Conservation (phyloP, 1,140 invertebrate genomes). For the Mamestra configurata region DNA sequence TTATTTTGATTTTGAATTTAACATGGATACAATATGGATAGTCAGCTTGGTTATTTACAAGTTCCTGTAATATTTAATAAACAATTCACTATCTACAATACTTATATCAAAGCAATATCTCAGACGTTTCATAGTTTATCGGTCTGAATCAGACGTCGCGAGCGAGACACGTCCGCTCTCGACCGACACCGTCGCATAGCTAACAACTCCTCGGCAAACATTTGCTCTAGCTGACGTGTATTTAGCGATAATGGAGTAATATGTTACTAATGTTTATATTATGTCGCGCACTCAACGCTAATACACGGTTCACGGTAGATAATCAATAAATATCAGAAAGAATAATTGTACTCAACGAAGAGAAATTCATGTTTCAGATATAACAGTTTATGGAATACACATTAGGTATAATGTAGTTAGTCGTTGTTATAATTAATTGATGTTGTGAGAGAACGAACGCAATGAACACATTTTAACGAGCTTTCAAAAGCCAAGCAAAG, state of each 20-base stretch:
- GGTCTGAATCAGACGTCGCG: constrained; percentile 30
- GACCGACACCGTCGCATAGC: constrained; percentile 41
- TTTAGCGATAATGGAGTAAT: constrained; percentile 74
- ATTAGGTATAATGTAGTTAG: constrained; percentile 15
- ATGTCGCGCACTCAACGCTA: constrained; percentile 70
- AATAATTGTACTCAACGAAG: constrained; percentile 51
- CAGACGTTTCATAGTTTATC: constrained; percentile 25
- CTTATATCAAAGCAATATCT: constrained; percentile 23
- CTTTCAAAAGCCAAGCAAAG: constrained; percentile 16
- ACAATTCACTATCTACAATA: neutral
- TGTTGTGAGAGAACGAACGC: neutral
- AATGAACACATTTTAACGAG: neutral
- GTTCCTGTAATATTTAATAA: neutral
- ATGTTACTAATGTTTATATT: constrained; percentile 78
- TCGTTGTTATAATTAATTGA: constrained; percentile 24
- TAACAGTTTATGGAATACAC: constrained; percentile 4
- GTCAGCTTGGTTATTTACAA: neutral
- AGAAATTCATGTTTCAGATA: constrained; percentile 8
- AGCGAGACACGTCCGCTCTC: constrained; percentile 37
- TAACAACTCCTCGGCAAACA: constrained; percentile 71
- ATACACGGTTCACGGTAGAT: constrained; percentile 70
- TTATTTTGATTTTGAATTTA: too few relatives aligned
- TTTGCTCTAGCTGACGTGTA: constrained; percentile 72
- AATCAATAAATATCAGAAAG: constrained; percentile 63
- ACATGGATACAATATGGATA: too few relatives aligned